Conservation (phyloP, 2,113 vertebrate species). For the Xenopus laevis region DNA sequence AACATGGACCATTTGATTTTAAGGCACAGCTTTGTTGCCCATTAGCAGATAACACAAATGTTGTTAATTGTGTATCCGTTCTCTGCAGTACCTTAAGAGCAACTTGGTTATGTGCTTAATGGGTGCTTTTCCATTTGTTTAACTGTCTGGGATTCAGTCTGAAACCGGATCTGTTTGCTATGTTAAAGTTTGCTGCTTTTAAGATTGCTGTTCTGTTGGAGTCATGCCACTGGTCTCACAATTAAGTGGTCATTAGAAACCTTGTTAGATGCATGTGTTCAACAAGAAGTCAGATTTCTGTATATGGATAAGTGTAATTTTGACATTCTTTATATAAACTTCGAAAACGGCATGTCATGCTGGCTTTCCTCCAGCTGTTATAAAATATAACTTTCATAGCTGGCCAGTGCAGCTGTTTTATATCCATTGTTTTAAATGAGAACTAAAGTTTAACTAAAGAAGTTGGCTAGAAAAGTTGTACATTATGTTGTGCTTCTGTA, state of each 20-base stretch:
- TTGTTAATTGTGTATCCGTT: background rate
- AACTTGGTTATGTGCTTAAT: constrained; percentile 55
- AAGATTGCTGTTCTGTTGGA: constrained; percentile 60
- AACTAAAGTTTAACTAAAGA: too few species aligned
- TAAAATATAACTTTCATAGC: too few species aligned
- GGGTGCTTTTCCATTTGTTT: constrained; percentile 63
- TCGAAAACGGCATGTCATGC: too few species aligned
- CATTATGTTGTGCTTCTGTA: too few species aligned
- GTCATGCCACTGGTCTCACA: constrained; percentile 53
- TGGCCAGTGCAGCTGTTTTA: too few species aligned
- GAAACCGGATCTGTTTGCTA: constrained; percentile 42
- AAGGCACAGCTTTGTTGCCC: too few species aligned
- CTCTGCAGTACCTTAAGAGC: constrained; percentile 33
- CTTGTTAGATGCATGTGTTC: background rate
- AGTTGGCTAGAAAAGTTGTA: too few species aligned
- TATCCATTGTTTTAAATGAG: too few species aligned
- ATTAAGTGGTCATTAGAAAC: constrained; percentile 50
- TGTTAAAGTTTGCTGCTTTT: constrained; percentile 52
- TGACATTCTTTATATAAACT: too few species aligned
- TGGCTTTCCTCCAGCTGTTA: too few species aligned
- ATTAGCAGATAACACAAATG: background rate
- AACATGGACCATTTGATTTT: too few species aligned
- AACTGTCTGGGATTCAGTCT: constrained; percentile 43
- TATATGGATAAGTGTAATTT: too few species aligned
- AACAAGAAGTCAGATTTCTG: background rate